Evolutionary conservation across 2,113 vertebrate species (phyloP).

Genomic region (Sula dactylatra): DNA sequence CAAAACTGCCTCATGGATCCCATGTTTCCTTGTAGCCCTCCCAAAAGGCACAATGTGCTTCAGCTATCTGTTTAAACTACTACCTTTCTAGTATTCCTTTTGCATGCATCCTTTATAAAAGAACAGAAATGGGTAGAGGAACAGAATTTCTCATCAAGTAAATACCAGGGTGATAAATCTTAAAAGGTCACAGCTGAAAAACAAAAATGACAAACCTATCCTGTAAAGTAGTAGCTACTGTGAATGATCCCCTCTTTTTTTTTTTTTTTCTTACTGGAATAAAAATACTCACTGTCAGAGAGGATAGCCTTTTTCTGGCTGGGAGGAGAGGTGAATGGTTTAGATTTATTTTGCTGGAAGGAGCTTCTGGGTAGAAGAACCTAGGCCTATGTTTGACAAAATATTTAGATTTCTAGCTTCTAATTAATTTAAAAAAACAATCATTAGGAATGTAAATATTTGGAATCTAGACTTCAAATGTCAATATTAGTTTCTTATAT

Average conservation of each 20-base stretch:
- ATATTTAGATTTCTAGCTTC: constrained; percentile 18
- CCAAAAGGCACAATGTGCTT: not conserved
- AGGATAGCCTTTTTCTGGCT: not conserved
- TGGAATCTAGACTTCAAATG: not conserved
- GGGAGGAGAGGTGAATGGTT: not conserved
- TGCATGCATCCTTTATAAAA: not conserved
- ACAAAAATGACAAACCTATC: not conserved
- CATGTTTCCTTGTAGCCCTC: not conserved
- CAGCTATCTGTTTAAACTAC: not conserved
- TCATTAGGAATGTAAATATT: constrained; percentile 48
- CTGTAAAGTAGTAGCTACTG: not conserved
- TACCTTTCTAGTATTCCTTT: not conserved
- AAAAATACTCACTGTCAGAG: not conserved
- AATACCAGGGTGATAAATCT: not conserved
- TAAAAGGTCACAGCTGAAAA: not conserved
- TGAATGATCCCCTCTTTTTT: not conserved
- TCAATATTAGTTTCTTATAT: not conserved
- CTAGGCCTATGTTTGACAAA: not conserved
- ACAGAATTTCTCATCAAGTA: not conserved
- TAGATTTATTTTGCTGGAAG: not conserved
- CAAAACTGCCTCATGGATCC: not conserved
- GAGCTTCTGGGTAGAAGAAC: not conserved
- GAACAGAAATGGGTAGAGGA: not conserved
- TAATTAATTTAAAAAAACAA: not conserved
- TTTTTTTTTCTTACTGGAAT: not conserved